A percentile compares a stretch with the other conserved stretches of the same genome.
These are phyloP conservation scores for Carduelis carduelis DNA, from an alignment of 2,797 vertebrate genomes.

Conservation along the genomic window DNA sequence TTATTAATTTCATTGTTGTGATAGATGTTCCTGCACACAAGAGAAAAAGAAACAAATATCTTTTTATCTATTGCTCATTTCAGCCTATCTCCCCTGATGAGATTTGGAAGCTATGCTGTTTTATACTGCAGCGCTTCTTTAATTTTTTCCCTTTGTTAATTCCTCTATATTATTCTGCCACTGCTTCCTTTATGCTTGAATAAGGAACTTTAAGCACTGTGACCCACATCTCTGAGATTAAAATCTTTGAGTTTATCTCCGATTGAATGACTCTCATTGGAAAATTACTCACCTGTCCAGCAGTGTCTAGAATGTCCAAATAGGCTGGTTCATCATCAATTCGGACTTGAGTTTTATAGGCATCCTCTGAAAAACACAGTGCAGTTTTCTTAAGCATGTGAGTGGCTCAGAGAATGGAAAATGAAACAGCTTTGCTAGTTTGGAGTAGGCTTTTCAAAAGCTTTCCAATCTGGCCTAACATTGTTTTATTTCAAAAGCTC, in stretches of 20 bases:
- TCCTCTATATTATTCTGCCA: neutral
- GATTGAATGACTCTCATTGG: neutral
- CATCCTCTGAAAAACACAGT: conserved; percentile 73
- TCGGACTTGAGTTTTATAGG: conserved; percentile 76
- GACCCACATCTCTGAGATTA: neutral
- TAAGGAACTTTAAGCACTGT: neutral
- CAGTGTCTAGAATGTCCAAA: conserved; percentile 78
- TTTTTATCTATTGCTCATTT: neutral
- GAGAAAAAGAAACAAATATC: neutral
- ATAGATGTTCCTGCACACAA: neutral
- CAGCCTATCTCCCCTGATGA: neutral
- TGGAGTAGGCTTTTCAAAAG: neutral
- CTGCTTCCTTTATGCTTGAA: neutral
- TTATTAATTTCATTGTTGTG: neutral
- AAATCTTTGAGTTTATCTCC: neutral
- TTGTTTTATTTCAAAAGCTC: neutral
- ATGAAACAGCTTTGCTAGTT: neutral
- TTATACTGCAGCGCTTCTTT: neutral
- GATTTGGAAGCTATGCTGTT: neutral
- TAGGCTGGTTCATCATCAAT: conserved; percentile 76
- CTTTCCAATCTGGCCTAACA: neutral
- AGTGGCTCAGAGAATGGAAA: neutral
- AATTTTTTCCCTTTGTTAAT: neutral
- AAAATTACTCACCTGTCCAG: conserved; percentile 70
- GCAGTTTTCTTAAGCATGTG: neutral